Evolutionary conservation across 2,797 vertebrate genomes (phyloP).

Genomic region (Basileuterus tristriatus): DNA sequence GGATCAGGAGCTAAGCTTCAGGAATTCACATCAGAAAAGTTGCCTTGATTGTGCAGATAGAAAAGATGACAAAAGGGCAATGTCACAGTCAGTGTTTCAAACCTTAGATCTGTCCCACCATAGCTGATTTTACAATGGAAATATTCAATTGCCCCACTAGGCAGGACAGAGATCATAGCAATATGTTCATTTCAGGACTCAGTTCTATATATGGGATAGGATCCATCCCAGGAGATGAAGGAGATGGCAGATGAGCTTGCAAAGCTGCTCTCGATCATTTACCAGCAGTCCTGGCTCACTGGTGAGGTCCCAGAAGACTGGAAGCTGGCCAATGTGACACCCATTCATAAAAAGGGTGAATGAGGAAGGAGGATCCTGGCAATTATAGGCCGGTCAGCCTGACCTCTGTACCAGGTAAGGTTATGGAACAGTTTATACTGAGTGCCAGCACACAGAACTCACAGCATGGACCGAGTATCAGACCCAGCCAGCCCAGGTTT

Average conservation of each 20-base stretch:
- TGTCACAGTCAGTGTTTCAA: neutral
- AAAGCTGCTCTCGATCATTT: rapidly evolving
- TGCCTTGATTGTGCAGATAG: neutral
- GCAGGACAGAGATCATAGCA: neutral
- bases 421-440: neutral
- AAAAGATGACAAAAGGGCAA: neutral
- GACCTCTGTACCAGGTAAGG: too few relatives aligned
- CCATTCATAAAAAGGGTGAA: too few relatives aligned
- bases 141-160: rapidly evolving
- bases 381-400: neutral
- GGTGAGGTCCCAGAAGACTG: neutral
- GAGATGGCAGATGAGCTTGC: neutral
- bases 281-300: neutral
- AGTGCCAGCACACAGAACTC: neutral
- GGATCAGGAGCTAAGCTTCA: neutral
- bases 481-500: neutral
- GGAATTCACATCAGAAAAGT: neutral
- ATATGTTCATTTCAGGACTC: neutral
- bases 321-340: rapidly evolving
- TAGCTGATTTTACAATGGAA: neutral
- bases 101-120: neutral
- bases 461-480: neutral
- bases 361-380: neutral
- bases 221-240: neutral
- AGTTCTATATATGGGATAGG: neutral